Conservation (phyloP, 2,888 invertebrate genomes). For the Lasius platythorax region DNA sequence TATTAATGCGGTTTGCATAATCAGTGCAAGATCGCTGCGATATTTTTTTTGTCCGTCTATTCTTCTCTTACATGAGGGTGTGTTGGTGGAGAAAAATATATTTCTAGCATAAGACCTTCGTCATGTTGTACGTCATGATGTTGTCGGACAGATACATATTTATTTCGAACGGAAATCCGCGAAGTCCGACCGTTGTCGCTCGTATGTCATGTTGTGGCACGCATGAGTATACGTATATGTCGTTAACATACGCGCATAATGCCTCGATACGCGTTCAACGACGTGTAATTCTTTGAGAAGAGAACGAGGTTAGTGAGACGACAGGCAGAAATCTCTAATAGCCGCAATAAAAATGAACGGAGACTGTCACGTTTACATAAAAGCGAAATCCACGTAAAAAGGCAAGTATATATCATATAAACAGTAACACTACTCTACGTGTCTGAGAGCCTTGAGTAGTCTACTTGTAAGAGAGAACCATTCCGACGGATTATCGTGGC, state of each 20-base stretch:
- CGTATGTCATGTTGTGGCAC: slow-evolving; percentile 69
- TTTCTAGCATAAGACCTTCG: slow-evolving; percentile 43
- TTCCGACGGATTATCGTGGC: not conserved
- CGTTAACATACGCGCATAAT: slow-evolving; percentile 3
- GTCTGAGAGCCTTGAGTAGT: not conserved
- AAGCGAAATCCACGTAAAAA: not conserved
- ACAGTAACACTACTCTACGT: not conserved
- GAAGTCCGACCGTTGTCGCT: slow-evolving; percentile 68
- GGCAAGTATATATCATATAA: slow-evolving; percentile 9
- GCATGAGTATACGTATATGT: slow-evolving; percentile 42
- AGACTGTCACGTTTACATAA: slow-evolving; percentile 28
- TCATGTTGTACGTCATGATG: slow-evolving; percentile 59
- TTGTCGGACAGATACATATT: slow-evolving; percentile 71
- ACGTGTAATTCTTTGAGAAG: slow-evolving; percentile 40
- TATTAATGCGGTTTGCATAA: not conserved
- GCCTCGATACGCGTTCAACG: slow-evolving; percentile 27
- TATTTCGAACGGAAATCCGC: slow-evolving; percentile 78
- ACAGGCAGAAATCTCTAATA: slow-evolving; percentile 39
- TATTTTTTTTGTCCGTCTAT: slow-evolving; percentile 18
- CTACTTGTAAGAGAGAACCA: not conserved
- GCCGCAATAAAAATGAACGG: slow-evolving; percentile 1
- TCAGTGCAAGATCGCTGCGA: not conserved
- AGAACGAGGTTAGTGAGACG: not conserved
- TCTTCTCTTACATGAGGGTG: not conserved
- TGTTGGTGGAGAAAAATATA: slow-evolving; percentile 29